Evolutionary conservation across 2,113 vertebrate species (phyloP).

Genomic region (Natator depressus): DNA sequence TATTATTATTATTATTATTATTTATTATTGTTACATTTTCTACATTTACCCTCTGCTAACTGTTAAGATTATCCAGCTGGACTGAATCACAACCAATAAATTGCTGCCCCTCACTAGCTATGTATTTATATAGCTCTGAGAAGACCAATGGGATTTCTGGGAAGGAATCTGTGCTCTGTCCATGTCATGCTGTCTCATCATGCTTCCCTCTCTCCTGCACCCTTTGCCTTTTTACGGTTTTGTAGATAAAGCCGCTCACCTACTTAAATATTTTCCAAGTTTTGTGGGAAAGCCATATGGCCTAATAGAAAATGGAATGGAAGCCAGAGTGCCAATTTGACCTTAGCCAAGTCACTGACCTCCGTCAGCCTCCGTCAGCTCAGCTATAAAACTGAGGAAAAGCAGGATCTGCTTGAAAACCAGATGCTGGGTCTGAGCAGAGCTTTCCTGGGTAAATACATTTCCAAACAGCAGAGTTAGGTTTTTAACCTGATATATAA

Average conservation of each 20-base stretch:
- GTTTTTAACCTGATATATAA: not conserved
- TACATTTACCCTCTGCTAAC: not conserved
- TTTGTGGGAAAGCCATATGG: not conserved
- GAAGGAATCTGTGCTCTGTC: not conserved
- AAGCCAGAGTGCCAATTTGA: not conserved
- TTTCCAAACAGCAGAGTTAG: not conserved
- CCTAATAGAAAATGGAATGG: not conserved
- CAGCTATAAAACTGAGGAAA: constrained; percentile 47
- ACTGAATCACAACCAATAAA: not conserved
- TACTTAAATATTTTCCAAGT: not conserved
- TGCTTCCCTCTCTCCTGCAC: not conserved
- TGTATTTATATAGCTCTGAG: not conserved
- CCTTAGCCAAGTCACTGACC: constrained; percentile 8
- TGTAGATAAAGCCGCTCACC: not conserved
- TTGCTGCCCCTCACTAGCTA: not conserved
- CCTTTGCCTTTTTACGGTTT: not conserved
- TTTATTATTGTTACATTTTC: constrained; percentile 23
- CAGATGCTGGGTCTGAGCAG: not conserved
- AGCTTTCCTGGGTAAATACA: not conserved
- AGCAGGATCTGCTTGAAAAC: constrained; percentile 21
- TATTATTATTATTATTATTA: not conserved
- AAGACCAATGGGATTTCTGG: not conserved
- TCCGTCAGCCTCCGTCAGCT: not conserved
- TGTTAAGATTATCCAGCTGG: not conserved
- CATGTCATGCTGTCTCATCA: not conserved